phyloP scores from a whole-genome alignment of 2,888 invertebrate genomes.

The Tribolium freemani region DNA sequence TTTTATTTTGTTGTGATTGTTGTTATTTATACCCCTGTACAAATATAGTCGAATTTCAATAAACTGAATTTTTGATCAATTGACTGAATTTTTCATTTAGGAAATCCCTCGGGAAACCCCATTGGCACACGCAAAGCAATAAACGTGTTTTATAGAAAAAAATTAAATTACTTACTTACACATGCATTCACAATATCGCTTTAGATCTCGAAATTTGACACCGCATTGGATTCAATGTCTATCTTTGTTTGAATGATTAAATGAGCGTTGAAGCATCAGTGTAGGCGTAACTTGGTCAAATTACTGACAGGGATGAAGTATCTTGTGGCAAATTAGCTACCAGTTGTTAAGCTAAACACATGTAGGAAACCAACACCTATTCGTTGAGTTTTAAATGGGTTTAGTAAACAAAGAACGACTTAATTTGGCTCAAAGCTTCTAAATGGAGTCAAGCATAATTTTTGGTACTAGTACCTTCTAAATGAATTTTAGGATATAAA shows the following conservation, averaged over 20 bases:
- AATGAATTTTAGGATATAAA: no score
- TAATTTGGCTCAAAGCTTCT: no score
- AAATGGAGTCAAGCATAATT: no score
- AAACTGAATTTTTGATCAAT: conserved; percentile 15
- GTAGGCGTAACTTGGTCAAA: conserved; percentile 57
- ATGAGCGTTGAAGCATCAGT: conserved; percentile 50
- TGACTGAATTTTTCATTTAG: background rate
- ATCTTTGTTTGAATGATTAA: conserved; percentile 55
- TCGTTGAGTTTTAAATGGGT: background rate
- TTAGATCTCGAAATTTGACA: conserved; percentile 18
- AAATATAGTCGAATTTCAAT: conserved; percentile 23
- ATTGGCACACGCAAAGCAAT: no score
- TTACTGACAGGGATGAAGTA: conserved; percentile 47
- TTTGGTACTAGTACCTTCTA: no score
- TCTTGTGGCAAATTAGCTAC: conserved; percentile 41
- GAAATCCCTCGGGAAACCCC: no score
- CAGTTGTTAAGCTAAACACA: conserved; percentile 26
- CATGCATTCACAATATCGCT: background rate
- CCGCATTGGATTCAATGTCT: conserved; percentile 46
- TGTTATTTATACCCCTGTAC: conserved; percentile 5
- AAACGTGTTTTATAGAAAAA: no score
- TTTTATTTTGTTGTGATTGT: conserved; percentile 53
- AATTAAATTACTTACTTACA: background rate
- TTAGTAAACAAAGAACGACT: background rate
- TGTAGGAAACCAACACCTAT: no score